Base-by-base conservation (phyloP, 2,797 vertebrate genomes). In the Heliangelus exortis region DNA sequence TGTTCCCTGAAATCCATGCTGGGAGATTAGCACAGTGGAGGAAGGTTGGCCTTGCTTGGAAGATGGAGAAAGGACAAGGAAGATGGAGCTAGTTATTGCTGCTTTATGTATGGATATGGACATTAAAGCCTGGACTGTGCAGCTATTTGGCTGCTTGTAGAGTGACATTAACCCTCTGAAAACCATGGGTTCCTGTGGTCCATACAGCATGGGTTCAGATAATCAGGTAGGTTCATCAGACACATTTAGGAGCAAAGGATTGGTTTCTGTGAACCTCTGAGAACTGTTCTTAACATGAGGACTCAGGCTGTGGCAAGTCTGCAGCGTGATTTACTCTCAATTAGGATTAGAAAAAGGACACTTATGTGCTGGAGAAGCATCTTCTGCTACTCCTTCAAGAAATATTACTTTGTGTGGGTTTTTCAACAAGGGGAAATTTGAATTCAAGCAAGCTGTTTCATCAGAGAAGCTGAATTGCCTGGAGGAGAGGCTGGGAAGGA, bases 351-450 rank as follows among this genome's bases (percentile, higher is more conserved):
- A 61, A 89, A 16, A 14, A 68, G 15, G 20, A 45, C 29, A 20
- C 8, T 62, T 67, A 6, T 0, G 3, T 18, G 25, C 48, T 91
- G 61, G 65, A 74, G 61, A 88, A 79, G 15, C 9, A 59, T 76
- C 15, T 50, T 65, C 9, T 9, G 3, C 8, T 2, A 1, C 9
- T 33, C 22, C 15, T 57, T 23, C 34, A 78, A 36, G 21, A 55
- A 86, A 47, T 23, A 62, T 1, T 4, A 12, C 7, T 85, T 76
- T 59, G 47, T 4, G 11, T 84, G 23, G 20, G 21, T 41, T 22
- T 84, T 84, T 87, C 54, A 66, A 1, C 0, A 0, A 31, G 20
- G 16, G 6, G 58, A 36, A 26, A 12, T 41, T 53, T 67, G 50
- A 87, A 82, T 10, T 7, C n/a, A 63, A 83, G 12, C 10, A 61